Base-by-base conservation (phyloP, 2,113 vertebrate species). In the Cyanoderma ruficeps region DNA sequence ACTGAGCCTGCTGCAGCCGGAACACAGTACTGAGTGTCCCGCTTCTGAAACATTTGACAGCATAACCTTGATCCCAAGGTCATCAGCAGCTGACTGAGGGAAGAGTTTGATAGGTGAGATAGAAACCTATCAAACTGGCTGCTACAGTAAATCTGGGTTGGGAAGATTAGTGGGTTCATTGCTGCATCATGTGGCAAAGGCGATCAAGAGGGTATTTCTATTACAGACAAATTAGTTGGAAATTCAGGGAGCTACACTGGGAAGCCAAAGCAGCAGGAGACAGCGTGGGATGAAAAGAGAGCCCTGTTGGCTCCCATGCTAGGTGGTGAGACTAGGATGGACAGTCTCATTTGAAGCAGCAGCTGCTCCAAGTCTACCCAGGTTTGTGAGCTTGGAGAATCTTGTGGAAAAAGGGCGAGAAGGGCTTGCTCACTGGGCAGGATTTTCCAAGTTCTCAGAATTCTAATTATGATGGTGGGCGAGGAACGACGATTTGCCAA, bases 391-490 rank as follows among this genome's bases (percentile, higher is more conserved):
- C 81, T 97, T 96, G 94, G 97, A 98, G 68, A 97, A 70, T 37
- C 69, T 75, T 71, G 46, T 91, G 94, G 92, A 93, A 86, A 89
- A 94, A 82, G 53, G 91, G 83, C n/a, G 0, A 96, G 80, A 86
- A 91, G 30, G 42, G 31, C 78, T 96, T 93, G 81, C 70, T 95
- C 88, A 82, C 92, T 65, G 70, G 65, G 94, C 41, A 60, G 50
- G 56, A 91, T 95, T 96, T 94, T 97, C 93, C 96, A 97, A 90
- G 93, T 96, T 97, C 92, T 97, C 92, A 90, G 78, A 94, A 82
- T 90, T 90, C 86, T 94, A 96, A 96, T 96, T 95, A 97, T 70
- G 93, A 96, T 69, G 70, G 89, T 90, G 91, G 97, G 93, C 79
- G 96, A 97, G 63, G 75, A 92, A 76, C 59, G 76, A 89, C 49